Evolutionary conservation across 2,888 invertebrate genomes (phyloP), one percentile per base, ranked within the genome.

Genomic region (Apodemia mormo): DNA sequence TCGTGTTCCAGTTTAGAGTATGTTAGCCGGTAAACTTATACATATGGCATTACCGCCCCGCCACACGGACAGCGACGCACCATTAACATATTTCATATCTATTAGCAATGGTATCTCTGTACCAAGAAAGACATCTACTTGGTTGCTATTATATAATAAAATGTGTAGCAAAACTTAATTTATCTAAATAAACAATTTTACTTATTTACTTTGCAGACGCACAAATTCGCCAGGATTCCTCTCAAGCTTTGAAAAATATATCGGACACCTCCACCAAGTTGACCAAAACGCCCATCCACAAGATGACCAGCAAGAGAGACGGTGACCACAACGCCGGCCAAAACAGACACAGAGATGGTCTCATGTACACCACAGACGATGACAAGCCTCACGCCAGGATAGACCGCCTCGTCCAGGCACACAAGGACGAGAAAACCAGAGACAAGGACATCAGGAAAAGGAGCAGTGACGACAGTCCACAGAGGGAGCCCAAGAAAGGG

Each of bases 321-420:
- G 37, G 40, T 2, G 73, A 70, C 10, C 12, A 45, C 67, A 40
- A 65, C 7, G 71, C 9, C 64, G 68, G 22, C 29, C 76, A 0
- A 76, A 80, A 73, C 40, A 74, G 86, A 49, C 88, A 92, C 73
- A 84, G 94, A 22, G 82, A 89, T 68, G 79, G 79, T n/a, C 81
- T 95, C 1, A 74, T 94, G 54, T 95, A 94, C 77, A 85, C 86
- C 0, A 83, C 89, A 5, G 94, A 94, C 6, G 94, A 94, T 66
- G 75, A 76, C 12, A 66, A 37, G 29, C 86, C 87, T 1, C 80
- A 94, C 74, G 85, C 83, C 29, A 91, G 89, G 79, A 89, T 94
- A 61, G 94, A 94, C 77, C 85, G 82, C 64, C 71, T 92, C 1
- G 83, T 93, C 0, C 79, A 85, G 58, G 78, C 83, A 72, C 91